Evolutionary conservation across 2,888 invertebrate species (phyloP).

Genomic region (Oeneis ivallda): DNA sequence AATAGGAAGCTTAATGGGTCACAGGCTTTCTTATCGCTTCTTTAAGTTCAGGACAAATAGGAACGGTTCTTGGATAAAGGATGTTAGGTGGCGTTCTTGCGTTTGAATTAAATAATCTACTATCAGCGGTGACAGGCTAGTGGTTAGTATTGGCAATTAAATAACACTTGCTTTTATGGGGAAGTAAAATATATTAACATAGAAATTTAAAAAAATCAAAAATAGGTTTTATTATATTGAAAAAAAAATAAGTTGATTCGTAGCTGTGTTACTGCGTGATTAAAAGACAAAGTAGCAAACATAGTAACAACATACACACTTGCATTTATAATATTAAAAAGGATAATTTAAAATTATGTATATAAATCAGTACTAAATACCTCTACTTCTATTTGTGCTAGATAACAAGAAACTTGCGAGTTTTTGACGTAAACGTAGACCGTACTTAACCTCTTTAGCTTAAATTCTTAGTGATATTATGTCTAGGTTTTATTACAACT

Average conservation of each 20-base stretch:
- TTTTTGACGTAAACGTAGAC: not conserved
- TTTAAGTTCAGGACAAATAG: slow-evolving; percentile 4
- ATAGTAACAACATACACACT: not conserved
- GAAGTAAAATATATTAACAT: no score
- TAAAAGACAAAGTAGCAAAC: no score
- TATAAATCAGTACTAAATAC: no score
- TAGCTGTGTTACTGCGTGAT: no score
- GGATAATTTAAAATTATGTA: no score
- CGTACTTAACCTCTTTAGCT: not conserved
- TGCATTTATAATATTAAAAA: no score
- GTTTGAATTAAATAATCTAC: not conserved
- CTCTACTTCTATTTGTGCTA: not conserved
- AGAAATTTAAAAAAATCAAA: no score
- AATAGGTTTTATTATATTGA: no score
- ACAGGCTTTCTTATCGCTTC: slow-evolving; percentile 36
- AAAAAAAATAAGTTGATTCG: no score
- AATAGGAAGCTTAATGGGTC: slow-evolving; percentile 51
- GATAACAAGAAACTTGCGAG: not conserved
- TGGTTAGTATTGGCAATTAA: no score
- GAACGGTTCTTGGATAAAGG: slow-evolving; percentile 1
- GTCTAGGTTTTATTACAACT: not conserved
- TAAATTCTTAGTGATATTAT: slow-evolving; percentile 1
- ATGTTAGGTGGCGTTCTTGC: not conserved
- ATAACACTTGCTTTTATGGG: no score
- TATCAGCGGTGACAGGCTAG: not conserved